Evolutionary conservation across 2,797 vertebrate species (phyloP).

Genomic region (Tapirus indicus): DNA sequence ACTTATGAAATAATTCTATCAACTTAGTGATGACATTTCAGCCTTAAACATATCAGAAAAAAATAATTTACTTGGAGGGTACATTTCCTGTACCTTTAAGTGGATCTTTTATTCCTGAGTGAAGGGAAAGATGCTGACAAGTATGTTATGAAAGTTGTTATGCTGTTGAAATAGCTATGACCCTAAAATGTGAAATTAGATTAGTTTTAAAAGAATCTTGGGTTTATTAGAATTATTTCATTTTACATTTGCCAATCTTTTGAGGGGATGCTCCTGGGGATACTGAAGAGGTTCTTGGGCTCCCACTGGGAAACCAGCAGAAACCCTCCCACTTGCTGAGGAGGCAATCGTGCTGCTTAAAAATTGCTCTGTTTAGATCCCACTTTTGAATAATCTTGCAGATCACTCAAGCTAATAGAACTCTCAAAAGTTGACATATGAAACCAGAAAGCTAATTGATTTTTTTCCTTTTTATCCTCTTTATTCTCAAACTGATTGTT

Average conservation of each 20-base stretch:
- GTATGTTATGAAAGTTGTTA: neutral
- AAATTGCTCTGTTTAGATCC: neutral
- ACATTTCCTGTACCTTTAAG: neutral
- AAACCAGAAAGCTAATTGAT: neutral
- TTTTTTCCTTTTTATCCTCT: neutral
- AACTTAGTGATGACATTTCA: neutral
- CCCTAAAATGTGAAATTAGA: neutral
- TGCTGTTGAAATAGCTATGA: neutral
- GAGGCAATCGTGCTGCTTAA: neutral
- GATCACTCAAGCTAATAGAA: neutral
- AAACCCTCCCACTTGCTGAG: neutral
- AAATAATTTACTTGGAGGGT: neutral
- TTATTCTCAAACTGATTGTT: constrained; percentile 58
- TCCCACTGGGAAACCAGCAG: neutral
- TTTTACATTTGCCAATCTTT: neutral
- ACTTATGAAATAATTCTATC: neutral
- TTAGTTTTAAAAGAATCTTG: neutral
- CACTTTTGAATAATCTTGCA: neutral
- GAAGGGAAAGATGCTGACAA: neutral
- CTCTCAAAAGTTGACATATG: neutral
- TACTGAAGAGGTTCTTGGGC: neutral
- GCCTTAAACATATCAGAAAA: neutral
- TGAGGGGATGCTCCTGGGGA: neutral
- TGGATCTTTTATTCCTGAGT: neutral
- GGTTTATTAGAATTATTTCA: neutral